phyloP scores from a whole-genome alignment of 1,140 invertebrate species.

The Pogonomyrmex barbatus region DNA sequence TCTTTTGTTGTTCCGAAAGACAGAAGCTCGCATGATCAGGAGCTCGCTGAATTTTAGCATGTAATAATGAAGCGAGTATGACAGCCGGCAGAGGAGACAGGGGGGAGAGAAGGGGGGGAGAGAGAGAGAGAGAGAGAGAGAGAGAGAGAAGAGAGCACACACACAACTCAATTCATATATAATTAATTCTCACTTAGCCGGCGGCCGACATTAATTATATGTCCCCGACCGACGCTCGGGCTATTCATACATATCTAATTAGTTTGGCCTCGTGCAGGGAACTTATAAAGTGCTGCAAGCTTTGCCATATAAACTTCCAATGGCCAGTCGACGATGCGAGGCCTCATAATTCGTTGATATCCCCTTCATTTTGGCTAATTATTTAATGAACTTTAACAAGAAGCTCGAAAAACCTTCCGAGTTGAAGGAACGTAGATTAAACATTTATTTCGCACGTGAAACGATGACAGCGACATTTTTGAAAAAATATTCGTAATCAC shows the following conservation, averaged over 20 bases:
- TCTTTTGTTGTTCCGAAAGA: slow-evolving; percentile 14
- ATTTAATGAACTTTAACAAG: slow-evolving; percentile 29
- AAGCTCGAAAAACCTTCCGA: neutral
- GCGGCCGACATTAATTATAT: slow-evolving; percentile 76
- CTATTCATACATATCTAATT: slow-evolving; percentile 77
- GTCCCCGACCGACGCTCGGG: slow-evolving; percentile 57
- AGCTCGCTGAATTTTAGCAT: neutral
- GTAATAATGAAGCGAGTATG: neutral
- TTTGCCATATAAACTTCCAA: slow-evolving; percentile 34
- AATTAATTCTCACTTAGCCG: slow-evolving; percentile 80
- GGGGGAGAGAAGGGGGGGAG: neutral
- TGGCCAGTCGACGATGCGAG: slow-evolving; percentile 28
- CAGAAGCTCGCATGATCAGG: neutral
- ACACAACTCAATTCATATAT: slow-evolving; percentile 75
- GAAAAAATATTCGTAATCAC: neutral
- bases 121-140: neutral
- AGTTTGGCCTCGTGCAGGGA: slow-evolving; percentile 65
- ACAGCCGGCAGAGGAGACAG: neutral
- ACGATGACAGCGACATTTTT: neutral
- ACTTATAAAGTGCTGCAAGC: slow-evolving; percentile 67
- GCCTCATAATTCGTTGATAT: slow-evolving; percentile 47
- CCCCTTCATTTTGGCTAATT: slow-evolving; percentile 38
- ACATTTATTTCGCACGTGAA: neutral
- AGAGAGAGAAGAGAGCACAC: slow-evolving; percentile 7
- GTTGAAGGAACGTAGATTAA: neutral